phyloP scores from a whole-genome alignment of 2,797 vertebrate species.

The Amphiprion clarkii region DNA sequence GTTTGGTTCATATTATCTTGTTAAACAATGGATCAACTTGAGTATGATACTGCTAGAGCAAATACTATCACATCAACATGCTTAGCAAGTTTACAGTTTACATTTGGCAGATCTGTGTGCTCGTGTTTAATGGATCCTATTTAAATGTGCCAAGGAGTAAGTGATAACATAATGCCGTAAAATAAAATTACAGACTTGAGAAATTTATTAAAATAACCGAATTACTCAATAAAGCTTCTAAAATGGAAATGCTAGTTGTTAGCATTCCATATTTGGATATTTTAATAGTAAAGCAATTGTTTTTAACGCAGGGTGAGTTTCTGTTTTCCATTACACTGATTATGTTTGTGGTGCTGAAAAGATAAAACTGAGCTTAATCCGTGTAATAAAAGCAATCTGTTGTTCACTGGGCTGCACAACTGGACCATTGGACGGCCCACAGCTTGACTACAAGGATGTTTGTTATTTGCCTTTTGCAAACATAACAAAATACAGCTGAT shows the following conservation, averaged over 20 bases:
- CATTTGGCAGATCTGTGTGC: slow-evolving; percentile 11
- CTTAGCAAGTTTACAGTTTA: slow-evolving; percentile 20
- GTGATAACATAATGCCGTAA: slow-evolving; percentile 44
- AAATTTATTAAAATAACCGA: slow-evolving; percentile 53
- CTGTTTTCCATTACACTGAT: slow-evolving; percentile 68
- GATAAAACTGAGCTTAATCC: slow-evolving; percentile 69
- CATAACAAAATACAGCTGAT: slow-evolving; percentile 75
- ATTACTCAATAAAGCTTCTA: slow-evolving; percentile 39
- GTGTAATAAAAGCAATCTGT: slow-evolving; percentile 71
- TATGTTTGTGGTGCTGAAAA: slow-evolving; percentile 69
- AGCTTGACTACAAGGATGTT: slow-evolving; percentile 69
- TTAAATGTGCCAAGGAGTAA: slow-evolving; percentile 39
- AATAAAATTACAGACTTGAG: slow-evolving; percentile 52
- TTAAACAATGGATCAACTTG: neutral
- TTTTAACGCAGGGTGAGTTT: slow-evolving; percentile 43
- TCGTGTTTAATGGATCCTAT: slow-evolving; percentile 25
- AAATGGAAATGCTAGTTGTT: slow-evolving; percentile 51
- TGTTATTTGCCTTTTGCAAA: slow-evolving; percentile 72
- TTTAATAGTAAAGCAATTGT: slow-evolving; percentile 34
- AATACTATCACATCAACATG: slow-evolving; percentile 7
- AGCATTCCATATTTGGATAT: slow-evolving; percentile 29
- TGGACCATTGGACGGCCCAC: slow-evolving; percentile 50
- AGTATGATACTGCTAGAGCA: neutral
- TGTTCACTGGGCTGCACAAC: slow-evolving; percentile 50
- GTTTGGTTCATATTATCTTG: neutral